Conservation (phyloP, 2,113 vertebrate species). For the Telmatochromis sp. region DNA sequence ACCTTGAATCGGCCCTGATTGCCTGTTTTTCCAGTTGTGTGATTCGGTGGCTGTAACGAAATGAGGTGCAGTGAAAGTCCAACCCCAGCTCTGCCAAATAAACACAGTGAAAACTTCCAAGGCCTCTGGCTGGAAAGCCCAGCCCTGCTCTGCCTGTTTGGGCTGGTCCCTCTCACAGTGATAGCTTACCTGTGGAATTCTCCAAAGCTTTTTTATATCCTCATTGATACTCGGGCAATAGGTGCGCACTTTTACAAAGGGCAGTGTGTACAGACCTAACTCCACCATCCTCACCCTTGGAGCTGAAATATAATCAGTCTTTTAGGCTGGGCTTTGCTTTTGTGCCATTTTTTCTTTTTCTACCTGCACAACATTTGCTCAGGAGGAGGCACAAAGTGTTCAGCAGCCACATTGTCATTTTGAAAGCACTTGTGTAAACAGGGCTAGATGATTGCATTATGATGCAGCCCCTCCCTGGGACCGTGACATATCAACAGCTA, state of each 20-base stretch:
- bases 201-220: slow-evolving; percentile 67
- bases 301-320: slow-evolving; percentile 63
- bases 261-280: slow-evolving; percentile 63
- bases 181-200: slow-evolving; percentile 81
- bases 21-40: background rate
- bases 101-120: slow-evolving; percentile 63
- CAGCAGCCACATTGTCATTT: slow-evolving; percentile 49
- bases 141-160: slow-evolving; percentile 73
- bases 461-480: slow-evolving; percentile 44
- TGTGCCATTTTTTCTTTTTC: slow-evolving; percentile 7
- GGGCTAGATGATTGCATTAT: slow-evolving; percentile 34
- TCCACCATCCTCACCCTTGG: slow-evolving; percentile 21
- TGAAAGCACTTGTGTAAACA: slow-evolving; percentile 64
- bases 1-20: background rate
- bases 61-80: slow-evolving; percentile 70
- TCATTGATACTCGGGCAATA: slow-evolving; percentile 53
- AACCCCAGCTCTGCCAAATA: slow-evolving; percentile 57
- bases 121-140: slow-evolving; percentile 70
- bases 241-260: slow-evolving; percentile 63
- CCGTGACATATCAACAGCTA: slow-evolving; percentile 33
- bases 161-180: slow-evolving; percentile 69
- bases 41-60: background rate
- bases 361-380: slow-evolving; percentile 8
- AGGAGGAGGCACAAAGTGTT: slow-evolving; percentile 40
- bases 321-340: slow-evolving; percentile 42